Evolutionary conservation across 2,113 vertebrate species (phyloP).

Genomic region (Hippocampus mohnikei): DNA sequence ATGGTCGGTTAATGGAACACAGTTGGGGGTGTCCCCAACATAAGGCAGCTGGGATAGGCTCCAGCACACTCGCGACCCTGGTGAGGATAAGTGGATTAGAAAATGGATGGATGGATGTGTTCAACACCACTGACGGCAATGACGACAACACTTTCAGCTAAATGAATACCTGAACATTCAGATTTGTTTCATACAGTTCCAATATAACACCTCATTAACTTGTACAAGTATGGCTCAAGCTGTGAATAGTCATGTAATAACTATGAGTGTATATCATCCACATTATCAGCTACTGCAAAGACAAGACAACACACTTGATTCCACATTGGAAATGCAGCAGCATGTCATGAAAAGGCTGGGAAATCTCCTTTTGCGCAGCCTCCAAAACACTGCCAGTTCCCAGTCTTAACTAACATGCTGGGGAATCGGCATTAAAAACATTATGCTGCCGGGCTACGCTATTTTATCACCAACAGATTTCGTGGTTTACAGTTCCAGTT

Average conservation of each 20-base stretch:
- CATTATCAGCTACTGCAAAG: neutral
- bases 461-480: neutral
- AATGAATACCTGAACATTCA: neutral
- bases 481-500: neutral
- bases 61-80: too few relatives aligned
- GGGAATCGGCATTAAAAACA: neutral
- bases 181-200: neutral
- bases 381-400: neutral
- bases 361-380: neutral
- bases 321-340: neutral
- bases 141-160: neutral
- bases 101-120: too few relatives aligned
- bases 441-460: neutral
- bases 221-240: neutral
- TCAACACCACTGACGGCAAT: too few relatives aligned
- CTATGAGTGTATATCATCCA: neutral
- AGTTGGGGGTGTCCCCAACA: too few relatives aligned
- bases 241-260: neutral
- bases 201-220: neutral
- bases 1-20: too few relatives aligned
- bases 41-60: too few relatives aligned
- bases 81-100: too few relatives aligned
- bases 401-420: neutral
- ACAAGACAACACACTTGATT: neutral
- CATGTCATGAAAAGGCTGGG: neutral